A percentile compares a stretch with the other conserved stretches of the same genome.
These are phyloP conservation scores for Actinemys pallida DNA, from an alignment of 2,113 vertebrate species.

Conservation along the genomic window DNA sequence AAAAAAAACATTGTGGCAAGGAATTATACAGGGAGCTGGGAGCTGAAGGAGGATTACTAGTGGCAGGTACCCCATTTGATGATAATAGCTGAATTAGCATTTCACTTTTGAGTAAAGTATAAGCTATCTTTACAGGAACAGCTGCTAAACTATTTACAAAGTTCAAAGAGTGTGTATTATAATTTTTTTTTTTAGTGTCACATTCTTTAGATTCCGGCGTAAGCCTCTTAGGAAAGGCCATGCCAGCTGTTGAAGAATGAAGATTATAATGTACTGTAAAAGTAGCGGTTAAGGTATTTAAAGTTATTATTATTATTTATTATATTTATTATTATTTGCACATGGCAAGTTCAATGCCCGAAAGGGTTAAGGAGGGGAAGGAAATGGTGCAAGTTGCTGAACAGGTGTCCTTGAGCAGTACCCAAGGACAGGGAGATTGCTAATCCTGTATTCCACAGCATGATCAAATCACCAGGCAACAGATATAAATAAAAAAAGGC, in stretches of 20 bases:
- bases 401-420: conserved; percentile 94
- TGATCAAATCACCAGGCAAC: conserved; percentile 96
- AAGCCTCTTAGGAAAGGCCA: conserved; percentile 71
- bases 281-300: neutral
- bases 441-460: conserved; percentile 95
- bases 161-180: conserved; percentile 68
- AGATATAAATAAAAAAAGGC: conserved; percentile 96
- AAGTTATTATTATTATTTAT: neutral
- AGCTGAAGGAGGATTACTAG: neutral
- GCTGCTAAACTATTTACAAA: conserved; percentile 74
- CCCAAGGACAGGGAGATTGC: conserved; percentile 91
- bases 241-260: conserved; percentile 67
- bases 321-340: neutral
- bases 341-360: neutral
- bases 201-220: conserved; percentile 64
- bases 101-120: conserved; percentile 47
- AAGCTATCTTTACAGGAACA: conserved; percentile 70
- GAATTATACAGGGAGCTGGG: conserved; percentile 22
- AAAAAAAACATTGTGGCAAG: rapidly evolving
- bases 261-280: conserved; percentile 60
- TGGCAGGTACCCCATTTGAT: conserved; percentile 31
- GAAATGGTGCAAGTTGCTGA: conserved; percentile 81
- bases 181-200: neutral
- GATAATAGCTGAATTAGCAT: conserved; percentile 66
- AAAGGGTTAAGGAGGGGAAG: conserved; percentile 83